Conservation (phyloP, 2,113 vertebrate genomes). For the Tonatia bakeri region DNA sequence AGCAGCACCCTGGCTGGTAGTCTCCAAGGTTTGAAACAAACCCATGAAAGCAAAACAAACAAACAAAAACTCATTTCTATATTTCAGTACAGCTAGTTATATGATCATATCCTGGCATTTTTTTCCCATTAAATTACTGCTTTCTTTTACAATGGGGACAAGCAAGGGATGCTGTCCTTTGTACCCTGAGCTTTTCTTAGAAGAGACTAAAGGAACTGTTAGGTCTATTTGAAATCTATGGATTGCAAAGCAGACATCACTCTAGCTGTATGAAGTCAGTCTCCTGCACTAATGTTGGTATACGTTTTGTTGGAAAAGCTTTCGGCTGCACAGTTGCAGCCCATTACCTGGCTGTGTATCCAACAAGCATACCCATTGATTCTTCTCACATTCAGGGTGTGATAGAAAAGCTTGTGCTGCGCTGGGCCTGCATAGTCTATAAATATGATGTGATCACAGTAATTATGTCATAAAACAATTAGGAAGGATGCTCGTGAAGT, state of each 20-base stretch:
- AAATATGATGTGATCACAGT: not conserved
- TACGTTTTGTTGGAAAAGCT: constrained; percentile 5
- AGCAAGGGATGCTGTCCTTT: not conserved
- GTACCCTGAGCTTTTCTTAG: not conserved
- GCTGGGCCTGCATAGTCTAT: not conserved
- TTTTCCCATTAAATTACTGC: not conserved
- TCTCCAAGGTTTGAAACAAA: not conserved
- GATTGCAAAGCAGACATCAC: not conserved
- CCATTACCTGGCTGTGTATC: not conserved
- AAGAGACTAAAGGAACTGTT: not conserved
- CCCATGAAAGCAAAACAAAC: not conserved
- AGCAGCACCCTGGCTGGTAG: not conserved
- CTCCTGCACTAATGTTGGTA: not conserved
- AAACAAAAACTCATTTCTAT: not conserved
- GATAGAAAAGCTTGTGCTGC: not conserved
- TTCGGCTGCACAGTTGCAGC: not conserved
- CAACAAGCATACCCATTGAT: not conserved
- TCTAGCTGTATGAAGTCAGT: not conserved
- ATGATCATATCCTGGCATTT: not conserved
- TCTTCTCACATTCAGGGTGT: not conserved
- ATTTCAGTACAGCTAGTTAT: not conserved
- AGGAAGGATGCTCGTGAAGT: not conserved
- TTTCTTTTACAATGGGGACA: not conserved
- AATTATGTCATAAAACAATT: constrained; percentile 25
- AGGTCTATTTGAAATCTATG: not conserved